Base-by-base conservation (phyloP, 2,888 invertebrate genomes). In the Sacculina carcini region DNA sequence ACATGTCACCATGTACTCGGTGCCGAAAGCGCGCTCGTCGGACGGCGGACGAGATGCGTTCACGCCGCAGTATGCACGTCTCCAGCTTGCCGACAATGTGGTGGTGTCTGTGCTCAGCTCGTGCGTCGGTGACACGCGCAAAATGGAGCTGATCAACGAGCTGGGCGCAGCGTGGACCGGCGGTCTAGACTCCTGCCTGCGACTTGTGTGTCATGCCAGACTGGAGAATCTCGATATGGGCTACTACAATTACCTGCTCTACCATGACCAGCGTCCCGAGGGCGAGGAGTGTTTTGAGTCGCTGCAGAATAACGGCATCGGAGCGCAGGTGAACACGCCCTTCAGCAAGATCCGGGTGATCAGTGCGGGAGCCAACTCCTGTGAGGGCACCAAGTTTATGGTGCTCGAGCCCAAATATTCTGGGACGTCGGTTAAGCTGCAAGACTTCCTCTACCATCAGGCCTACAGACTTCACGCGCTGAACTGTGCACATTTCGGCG, bases 1-100 rank as follows among this genome's bases (percentile, higher is more conserved):
- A 1, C 44, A 44, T 29, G 6, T 44, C 16, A 44, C 44, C 44
- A 44, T 44, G 44, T 44, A 44, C 44, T 44, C 44, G 44, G 44
- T 26, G 9, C 44, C 44, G n/a, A 26, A 44, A 28, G 44, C 44
- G 16, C 28, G 44, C 28, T 44, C 44, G 14, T 26, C 28, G 1
- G 3, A 26, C 3, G 1, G 9, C 16, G 44, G 44, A 16, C n/a
- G n/a, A n/a, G n/a, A n/a, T n/a, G n/a, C n/a, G n/a, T 44, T 44
- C 19, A 28, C 29, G 28, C 44, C 44, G 28, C 42, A 44, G 44
- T 44, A 44, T 29, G 44, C 44, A 4, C 28, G 44, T 3, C 28
- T 44, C 16, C 2, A 19, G 28, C 16, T 44, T 2, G 44, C 44
- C 3, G 1, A 5, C 5, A 28, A 44, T 29, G 10, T 44, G 28